Evolutionary conservation across 2,113 vertebrate species (phyloP), one percentile per base, ranked within the genome.

Genomic region (Entelurus aequoreus): DNA sequence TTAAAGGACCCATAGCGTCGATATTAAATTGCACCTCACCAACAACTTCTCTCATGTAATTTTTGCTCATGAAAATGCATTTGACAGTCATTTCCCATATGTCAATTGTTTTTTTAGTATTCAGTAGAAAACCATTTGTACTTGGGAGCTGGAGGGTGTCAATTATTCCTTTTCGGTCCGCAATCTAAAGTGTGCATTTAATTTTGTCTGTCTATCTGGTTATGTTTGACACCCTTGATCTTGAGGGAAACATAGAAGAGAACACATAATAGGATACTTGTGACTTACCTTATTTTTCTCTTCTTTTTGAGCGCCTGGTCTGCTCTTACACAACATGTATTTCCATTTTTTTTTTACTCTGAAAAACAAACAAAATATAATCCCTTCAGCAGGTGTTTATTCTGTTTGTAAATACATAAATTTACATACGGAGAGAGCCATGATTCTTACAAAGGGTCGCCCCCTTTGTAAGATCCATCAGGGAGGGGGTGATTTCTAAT

Each of bases 401-500:
- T 71, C 56, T 15, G 48, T 60, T 21, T 56, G 59, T 69, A 36
- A 76, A 67, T 48, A 58, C 48, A 56, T 81, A 40, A 42, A 35
- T 71, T 72, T 35, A 62, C 16, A 15, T 28, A 28, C 28, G 28
- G 69, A 46, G 53, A 28, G 69, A 46, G 56, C 63, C 55, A 42
- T 64, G 6, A 74, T 65, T 75, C 15, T 10, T 63, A 75, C 68
- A 76, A 74, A 63, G 56, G 65, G 69, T 68, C 47, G 49, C 65
- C 60, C 60, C 54, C 73, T 28, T 28, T 28, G 2, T 28, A 28
- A 28, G 28, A 78, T 72, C 59, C 70, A 74, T 52, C 28, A 49
- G 51, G 48, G 46, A 40, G 47, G 54, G 56, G 66, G 69, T 68
- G 58, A 73, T 76, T 83, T 78, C 44, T 65, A 72, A 75, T 80